Evolutionary conservation across 2,113 vertebrate species (phyloP).

Genomic region (Otolemur garnettii): DNA sequence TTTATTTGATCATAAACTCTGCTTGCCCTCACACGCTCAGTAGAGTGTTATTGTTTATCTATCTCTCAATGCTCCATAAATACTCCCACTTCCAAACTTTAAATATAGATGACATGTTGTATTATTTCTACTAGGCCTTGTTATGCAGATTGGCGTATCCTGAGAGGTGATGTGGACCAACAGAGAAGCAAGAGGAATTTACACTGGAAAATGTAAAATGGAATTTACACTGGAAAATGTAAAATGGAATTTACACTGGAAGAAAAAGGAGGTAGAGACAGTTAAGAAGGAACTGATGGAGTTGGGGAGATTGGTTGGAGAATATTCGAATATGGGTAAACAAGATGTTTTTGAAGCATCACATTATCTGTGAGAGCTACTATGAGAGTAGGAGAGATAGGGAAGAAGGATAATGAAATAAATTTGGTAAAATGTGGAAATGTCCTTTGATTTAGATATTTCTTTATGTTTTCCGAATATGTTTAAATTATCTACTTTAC

Average conservation of each 20-base stretch:
- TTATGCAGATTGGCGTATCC: not conserved
- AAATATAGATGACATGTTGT: not conserved
- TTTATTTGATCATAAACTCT: not conserved
- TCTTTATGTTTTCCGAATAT: not conserved
- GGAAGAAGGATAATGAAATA: not conserved
- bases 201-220: not conserved
- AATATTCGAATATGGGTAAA: not conserved
- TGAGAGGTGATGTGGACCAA: not conserved
- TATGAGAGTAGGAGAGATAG: not conserved
- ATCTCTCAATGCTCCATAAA: not conserved
- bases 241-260: too few species aligned
- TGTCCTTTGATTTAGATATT: not conserved
- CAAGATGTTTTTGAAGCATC: not conserved
- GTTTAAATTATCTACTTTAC: not conserved
- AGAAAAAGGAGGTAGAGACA: not conserved
- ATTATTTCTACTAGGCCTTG: not conserved
- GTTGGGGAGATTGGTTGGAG: not conserved
- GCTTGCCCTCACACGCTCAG: not conserved
- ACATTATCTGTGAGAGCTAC: not conserved
- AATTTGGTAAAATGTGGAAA: not conserved
- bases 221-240: not conserved
- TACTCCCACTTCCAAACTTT: not conserved
- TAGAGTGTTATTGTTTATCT: not conserved
- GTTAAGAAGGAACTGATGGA: not conserved
- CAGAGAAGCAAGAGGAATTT: not conserved